phyloP scores from a whole-genome alignment of 1,140 invertebrate genomes.

The Zaprionus ornatus region DNA sequence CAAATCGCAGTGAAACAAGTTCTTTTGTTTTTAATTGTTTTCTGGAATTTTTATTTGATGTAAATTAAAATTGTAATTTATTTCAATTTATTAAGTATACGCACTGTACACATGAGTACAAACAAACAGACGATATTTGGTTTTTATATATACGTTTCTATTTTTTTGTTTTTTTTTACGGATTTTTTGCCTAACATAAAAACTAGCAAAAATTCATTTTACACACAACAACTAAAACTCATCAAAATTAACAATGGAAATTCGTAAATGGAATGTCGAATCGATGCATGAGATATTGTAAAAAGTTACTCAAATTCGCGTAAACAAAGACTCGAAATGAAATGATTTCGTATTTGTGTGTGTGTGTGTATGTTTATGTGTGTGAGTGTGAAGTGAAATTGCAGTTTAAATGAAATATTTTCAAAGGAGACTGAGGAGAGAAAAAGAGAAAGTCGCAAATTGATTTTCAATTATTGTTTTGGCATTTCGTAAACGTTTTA shows the following conservation, averaged over 20 bases:
- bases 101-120: conserved; percentile 38
- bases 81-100: conserved; percentile 61
- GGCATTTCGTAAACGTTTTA: conserved; percentile 46
- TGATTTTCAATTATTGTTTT: conserved; percentile 42
- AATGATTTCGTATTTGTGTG: conserved; percentile 18
- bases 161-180: conserved; percentile 15
- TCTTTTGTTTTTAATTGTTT: conserved; percentile 30
- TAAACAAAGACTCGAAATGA: conserved; percentile 18
- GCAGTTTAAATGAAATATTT: background rate
- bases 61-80: conserved; percentile 61
- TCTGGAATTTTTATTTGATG: conserved; percentile 59
- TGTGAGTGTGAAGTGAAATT: conserved; percentile 15
- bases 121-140: conserved; percentile 70
- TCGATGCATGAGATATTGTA: conserved; percentile 10
- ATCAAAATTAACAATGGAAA: conserved; percentile 43
- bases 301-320: conserved; percentile 5
- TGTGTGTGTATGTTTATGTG: conserved; percentile 1
- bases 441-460: conserved; percentile 20
- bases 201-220: conserved; percentile 49
- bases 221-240: conserved; percentile 44
- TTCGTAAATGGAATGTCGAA: conserved; percentile 46
- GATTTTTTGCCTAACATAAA: conserved; percentile 30
- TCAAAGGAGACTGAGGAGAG: background rate
- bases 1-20: conserved; percentile 8
- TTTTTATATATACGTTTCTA: conserved; percentile 22